Evolutionary conservation across 1,140 invertebrate species (phyloP), one percentile per base, ranked within the genome.

Genomic region (Heliconius hermathena): DNA sequence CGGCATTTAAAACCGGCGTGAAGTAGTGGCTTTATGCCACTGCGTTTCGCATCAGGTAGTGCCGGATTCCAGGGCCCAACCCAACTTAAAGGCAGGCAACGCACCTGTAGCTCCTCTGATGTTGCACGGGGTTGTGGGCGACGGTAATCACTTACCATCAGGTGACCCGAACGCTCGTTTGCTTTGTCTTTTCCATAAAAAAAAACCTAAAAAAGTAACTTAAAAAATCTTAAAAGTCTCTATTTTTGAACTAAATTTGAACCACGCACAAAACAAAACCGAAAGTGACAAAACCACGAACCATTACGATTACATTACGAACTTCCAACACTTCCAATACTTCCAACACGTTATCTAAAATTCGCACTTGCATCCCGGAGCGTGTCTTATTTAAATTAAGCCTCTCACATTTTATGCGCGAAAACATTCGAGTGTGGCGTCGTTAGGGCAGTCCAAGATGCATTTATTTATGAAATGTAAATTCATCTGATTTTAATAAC

Each of bases 401-500:
- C 71, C 83, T 85, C 87, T 81, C 88, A 85, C 85, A 88, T 82
- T 83, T 81, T 83, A 75, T 87, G 83, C 83, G 86, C 87, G 91
- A 89, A 92, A 91, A 92, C 90, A 88, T 88, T 79, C 41, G 83
- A 85, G 83, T 83, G 87, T 87, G 81, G 84, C 89, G 89, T 94
- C 90, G 92, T 93, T 93, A 93, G 88, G 81, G 79, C 83, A 82
- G 84, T 79, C 81, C 84, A 82, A 90, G 90, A 91, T 94, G 90
- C 91, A 94, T 94, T 94, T 94, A 94, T 94, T 94, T 94, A 94
- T 94, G 93, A 94, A 93, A 94, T 94, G 93, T 91, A 93, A 94
- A 94, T 94, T 86, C 86, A 90, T 92, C 90, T 91, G 92, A 92
- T 94, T 94, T 91, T 94, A 94, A 94, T 93, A 94, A 93, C 92